Base-by-base conservation (phyloP, 2,888 invertebrate species). In the Masnerella sp. region DNA sequence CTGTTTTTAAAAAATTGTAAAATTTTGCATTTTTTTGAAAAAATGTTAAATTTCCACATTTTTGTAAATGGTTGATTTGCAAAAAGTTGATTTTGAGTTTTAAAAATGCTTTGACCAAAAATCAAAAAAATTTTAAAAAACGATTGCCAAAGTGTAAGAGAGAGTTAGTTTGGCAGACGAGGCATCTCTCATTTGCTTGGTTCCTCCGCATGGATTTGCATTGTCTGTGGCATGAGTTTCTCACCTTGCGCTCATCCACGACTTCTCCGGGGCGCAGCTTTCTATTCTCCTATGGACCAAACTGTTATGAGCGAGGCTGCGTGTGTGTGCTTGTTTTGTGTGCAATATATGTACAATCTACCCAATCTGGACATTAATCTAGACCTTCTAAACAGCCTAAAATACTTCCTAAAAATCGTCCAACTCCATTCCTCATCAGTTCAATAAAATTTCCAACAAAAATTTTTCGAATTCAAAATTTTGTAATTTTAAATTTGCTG, bases 201-300 rank as follows among this genome's bases (percentile, higher is more conserved):
- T 69, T 54, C 49, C 58, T 70, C 38, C 62, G 68, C 61, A 32
- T 65, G 59, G 8, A 67, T 74, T 59, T 65, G 62, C 54, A 52
- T 70, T 59, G 45, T 71, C 51, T 68, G 74, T 51, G 67, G 75
- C 77, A 77, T 79, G 73, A 80, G 79, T 81, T 78, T 86, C 87
- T 87, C 87, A 96, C 96, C 96, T 95, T 95, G 92, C 93, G 95
- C 89, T 96, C 96, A 90, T 95, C 95, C 90, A 95, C 89, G 89
- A 96, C 94, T 92, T 96, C 96, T 89, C 96, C 96, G 84, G 96
- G 96, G 85, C 96, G 95, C 89, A 96, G 94, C 93, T 95, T 95
- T 89, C 93, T 94, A 93, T 93, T 92, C 90, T 94, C 94, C 95
- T 92, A 91, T 88, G 89, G 83, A 87, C 79, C 85, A 87, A 85